Evolutionary conservation across 1,140 invertebrate genomes (phyloP).

Genomic region (Hormaphis cornu): DNA sequence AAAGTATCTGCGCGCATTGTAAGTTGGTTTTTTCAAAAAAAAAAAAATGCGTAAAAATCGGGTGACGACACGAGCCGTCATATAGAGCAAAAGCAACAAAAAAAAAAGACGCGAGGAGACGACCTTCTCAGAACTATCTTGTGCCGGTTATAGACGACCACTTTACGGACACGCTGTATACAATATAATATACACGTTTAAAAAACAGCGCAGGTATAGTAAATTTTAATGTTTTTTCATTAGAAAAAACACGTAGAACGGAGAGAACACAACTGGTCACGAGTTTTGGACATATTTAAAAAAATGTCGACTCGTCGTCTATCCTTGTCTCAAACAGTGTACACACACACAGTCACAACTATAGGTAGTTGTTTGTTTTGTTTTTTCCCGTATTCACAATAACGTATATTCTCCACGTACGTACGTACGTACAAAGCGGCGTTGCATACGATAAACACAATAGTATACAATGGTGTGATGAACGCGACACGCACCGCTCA

Average conservation of each 20-base stretch:
- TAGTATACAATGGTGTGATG: conserved; percentile 1
- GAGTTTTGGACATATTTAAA: conserved; percentile 14
- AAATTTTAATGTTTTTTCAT: conserved; percentile 26
- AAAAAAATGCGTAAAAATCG: too few species aligned
- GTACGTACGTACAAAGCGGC: not conserved
- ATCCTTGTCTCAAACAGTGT: not conserved
- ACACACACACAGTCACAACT: too few species aligned
- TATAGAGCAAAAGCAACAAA: not conserved
- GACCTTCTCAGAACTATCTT: not conserved
- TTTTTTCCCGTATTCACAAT: not conserved
- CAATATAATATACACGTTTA: not conserved
- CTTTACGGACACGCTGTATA: not conserved
- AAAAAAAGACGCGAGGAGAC: not conserved
- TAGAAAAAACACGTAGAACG: conserved; percentile 7
- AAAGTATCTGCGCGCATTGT: too few species aligned
- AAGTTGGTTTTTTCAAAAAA: too few species aligned
- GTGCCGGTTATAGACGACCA: too few species aligned
- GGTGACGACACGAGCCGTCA: too few species aligned
- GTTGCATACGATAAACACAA: conserved; percentile 4
- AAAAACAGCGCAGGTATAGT: conserved; percentile 6
- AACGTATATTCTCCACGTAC: too few species aligned
- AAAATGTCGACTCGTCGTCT: not conserved
- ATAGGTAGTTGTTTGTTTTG: not conserved
- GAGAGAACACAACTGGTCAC: conserved; percentile 10
- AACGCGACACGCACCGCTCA: not conserved